Evolutionary conservation across 2,113 vertebrate species (phyloP), one percentile per base, ranked within the genome.

Genomic region (Butorides virescens): DNA sequence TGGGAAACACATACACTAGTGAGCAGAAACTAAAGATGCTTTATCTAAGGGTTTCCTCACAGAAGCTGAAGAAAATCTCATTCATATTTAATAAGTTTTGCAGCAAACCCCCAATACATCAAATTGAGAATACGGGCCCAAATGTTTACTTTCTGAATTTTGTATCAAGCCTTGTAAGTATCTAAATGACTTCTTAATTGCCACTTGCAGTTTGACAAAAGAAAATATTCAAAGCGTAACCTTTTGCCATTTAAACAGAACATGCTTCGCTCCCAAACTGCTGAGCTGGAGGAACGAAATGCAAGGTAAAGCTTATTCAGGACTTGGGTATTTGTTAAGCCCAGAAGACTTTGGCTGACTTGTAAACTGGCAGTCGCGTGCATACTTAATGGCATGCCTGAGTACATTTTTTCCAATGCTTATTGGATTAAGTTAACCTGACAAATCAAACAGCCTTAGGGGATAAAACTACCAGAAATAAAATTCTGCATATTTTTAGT

Each of bases 321-420:
- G n/a, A 7, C 9, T 39, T 23, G 3, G 53, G n/a, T 46, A 4
- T 67, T 72, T 55, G 52, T 52, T 59, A 32, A 53, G 16, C 22
- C 61, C 71, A 3, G 3, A 32, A 39, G 75, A 4, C 86, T 82
- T 15, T 34, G 66, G 65, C 78, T 70, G 23, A 11, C 67, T 42
- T 4, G 2, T 21, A 10, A 30, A 10, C 49, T 66, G 70, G 52
- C 32, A 7, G 27, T 7, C 0, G 5, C 5, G 0, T 21, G 11
- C 18, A 1, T 9, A 3, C 56, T 56, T 47, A 16, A 9, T 13
- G 26, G 21, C 20, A 7, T 23, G n/a, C 59, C 86, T 4, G 21
- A 30, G 65, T 11, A 13, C 20, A 2, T 13, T 50, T 82, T 62
- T 50, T 17, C 58, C 78, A 55, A 1, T 22, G 80, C 36, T 90